Conservation (phyloP, 2,113 vertebrate species). For the Cyanistes caeruleus region DNA sequence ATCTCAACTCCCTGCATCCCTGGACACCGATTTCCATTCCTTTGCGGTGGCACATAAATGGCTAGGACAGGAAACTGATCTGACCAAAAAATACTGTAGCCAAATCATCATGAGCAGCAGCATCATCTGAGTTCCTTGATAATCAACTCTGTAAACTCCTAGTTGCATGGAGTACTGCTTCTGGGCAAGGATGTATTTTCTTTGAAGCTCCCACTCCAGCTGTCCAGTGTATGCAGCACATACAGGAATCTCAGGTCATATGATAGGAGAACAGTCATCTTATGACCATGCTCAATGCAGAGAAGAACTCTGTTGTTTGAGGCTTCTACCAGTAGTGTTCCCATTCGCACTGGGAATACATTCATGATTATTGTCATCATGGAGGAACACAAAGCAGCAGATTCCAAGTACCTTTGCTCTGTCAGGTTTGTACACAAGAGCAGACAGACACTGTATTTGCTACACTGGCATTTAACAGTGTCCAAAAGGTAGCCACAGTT, state of each 20-base stretch:
- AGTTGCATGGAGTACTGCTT: background rate
- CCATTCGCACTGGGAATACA: fast-evolving
- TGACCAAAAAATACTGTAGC: background rate
- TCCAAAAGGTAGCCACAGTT: background rate
- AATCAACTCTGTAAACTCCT: background rate
- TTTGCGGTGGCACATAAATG: background rate
- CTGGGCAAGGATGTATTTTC: background rate
- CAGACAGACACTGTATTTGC: background rate
- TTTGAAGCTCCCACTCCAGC: background rate
- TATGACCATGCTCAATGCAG: background rate
- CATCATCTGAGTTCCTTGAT: background rate
- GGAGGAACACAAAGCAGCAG: background rate
- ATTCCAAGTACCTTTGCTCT: background rate
- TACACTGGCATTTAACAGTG: background rate
- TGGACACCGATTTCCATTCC: background rate
- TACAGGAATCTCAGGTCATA: background rate
- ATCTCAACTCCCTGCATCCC: background rate
- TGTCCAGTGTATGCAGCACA: background rate
- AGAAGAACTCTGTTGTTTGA: background rate
- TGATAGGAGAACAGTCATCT: background rate
- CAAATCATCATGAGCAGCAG: background rate
- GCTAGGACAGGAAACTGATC: background rate
- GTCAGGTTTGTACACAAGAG: fast-evolving
- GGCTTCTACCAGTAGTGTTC: background rate
- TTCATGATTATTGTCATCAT: background rate